Conservation (phyloP, 1,140 invertebrate species). For the Onthophagus taurus region DNA sequence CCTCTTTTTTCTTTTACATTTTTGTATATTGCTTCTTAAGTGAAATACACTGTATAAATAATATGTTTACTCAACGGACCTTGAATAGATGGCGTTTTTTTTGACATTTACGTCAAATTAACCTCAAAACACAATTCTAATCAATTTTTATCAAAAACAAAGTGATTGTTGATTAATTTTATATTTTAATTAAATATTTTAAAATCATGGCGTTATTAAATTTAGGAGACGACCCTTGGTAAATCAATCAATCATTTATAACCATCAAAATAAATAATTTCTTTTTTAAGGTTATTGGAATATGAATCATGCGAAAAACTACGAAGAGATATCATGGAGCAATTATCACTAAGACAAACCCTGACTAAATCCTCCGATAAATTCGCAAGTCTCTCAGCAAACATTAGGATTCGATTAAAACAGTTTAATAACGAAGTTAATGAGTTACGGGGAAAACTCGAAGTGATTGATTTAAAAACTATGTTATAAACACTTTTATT, state of each 20-base stretch:
- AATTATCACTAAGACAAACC: slow-evolving; percentile 46
- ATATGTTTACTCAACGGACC: no score
- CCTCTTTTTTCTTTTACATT: no score
- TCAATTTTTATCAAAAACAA: no score
- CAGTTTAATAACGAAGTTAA: slow-evolving; percentile 50
- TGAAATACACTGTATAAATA: no score
- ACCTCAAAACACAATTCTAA: no score
- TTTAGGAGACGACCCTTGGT: slow-evolving; percentile 34
- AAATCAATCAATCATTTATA: slow-evolving; percentile 11
- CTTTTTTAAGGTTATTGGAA: slow-evolving; percentile 47
- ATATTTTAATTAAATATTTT: no score
- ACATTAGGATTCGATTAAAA: slow-evolving; percentile 50
- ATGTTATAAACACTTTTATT: slow-evolving; percentile 49
- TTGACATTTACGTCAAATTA: no score
- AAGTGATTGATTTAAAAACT: slow-evolving; percentile 36
- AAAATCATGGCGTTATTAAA: slow-evolving; percentile 35
- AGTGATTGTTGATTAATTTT: no score
- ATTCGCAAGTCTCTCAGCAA: slow-evolving; percentile 47
- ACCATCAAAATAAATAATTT: slow-evolving; percentile 10
- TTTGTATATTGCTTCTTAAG: no score
- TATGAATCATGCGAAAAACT: slow-evolving; percentile 57
- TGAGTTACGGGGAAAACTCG: slow-evolving; percentile 48
- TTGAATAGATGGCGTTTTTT: no score
- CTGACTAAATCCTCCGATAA: slow-evolving; percentile 42
- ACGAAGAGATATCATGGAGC: slow-evolving; percentile 51